Conservation (phyloP, 2,888 invertebrate species). For the Sphaerophoria taeniata region DNA sequence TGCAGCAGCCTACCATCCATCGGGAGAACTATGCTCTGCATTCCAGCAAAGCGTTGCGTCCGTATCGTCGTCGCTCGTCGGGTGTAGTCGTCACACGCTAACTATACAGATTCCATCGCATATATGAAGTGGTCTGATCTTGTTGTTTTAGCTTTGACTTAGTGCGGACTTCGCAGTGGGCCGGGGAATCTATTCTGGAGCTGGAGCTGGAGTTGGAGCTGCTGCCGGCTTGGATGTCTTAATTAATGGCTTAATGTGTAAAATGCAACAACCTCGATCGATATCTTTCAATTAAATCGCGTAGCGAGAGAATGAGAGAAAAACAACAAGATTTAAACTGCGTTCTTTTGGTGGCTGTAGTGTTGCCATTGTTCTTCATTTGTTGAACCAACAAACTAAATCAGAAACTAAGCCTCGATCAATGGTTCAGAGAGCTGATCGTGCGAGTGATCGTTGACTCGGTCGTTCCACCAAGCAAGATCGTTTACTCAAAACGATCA, state of each 20-base stretch:
- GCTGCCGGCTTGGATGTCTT: constrained; percentile 71
- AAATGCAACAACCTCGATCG: constrained; percentile 74
- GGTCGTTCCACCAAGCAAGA: too few species aligned
- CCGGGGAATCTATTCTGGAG: not conserved
- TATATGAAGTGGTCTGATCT: constrained; percentile 34
- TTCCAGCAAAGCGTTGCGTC: constrained; percentile 51
- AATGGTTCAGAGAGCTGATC: too few species aligned
- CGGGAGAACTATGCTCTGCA: constrained; percentile 66
- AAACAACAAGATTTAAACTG: constrained; percentile 27
- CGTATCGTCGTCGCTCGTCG: constrained; percentile 8
- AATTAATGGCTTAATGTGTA: constrained; percentile 74
- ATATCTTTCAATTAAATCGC: constrained; percentile 74
- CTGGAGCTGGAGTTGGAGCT: not conserved
- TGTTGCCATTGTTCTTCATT: constrained; percentile 1
- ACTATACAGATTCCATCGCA: not conserved
- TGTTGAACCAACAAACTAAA: too few species aligned
- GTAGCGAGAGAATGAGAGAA: constrained; percentile 44
- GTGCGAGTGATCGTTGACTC: too few species aligned
- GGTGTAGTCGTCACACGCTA: constrained; percentile 55
- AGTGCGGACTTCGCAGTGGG: not conserved
- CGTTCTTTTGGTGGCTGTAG: constrained; percentile 29
- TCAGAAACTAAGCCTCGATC: not conserved
- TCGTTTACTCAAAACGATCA: not conserved
- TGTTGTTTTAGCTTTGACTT: constrained; percentile 30
- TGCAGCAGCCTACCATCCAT: constrained; percentile 13